Evolutionary conservation across 2,888 invertebrate genomes (phyloP).

Genomic region (Pseudanteris insignis): DNA sequence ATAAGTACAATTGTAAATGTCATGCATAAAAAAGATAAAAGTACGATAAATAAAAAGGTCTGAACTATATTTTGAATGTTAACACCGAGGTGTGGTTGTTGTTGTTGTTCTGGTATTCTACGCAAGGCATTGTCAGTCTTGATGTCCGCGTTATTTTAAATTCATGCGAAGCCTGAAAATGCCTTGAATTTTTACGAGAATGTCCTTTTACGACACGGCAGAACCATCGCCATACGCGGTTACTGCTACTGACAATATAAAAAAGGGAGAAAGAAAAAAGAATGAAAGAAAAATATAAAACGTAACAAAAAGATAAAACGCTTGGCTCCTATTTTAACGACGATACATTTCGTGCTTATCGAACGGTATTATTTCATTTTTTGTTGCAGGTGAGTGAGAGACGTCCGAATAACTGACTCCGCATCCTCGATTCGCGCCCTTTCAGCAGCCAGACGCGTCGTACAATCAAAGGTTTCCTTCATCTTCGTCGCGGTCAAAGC

Average conservation of each 20-base stretch:
- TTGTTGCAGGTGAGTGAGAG: conserved; percentile 50
- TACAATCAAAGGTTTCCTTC: conserved; percentile 30
- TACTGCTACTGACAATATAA: conserved; percentile 38
- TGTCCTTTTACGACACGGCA: conserved; percentile 46
- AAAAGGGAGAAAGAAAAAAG: no score
- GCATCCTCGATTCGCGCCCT: conserved; percentile 15
- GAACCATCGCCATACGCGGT: conserved; percentile 46
- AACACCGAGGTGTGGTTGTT: conserved; percentile 23
- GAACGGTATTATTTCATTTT: conserved; percentile 43
- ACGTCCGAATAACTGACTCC: conserved; percentile 32
- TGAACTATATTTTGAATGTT: no score
- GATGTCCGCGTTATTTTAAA: conserved; percentile 46
- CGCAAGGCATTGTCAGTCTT: conserved; percentile 40
- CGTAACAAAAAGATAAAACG: no score
- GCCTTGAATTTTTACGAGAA: conserved; percentile 50
- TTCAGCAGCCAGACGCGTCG: conserved; percentile 20
- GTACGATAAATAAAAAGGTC: no score
- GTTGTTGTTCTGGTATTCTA: conserved; percentile 29
- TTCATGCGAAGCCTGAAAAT: conserved; percentile 47
- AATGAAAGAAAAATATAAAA: conserved; percentile 31
- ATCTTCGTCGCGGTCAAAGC: conserved; percentile 24
- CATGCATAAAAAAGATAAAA: no score
- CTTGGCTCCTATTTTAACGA: no score
- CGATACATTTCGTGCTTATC: conserved; percentile 40
- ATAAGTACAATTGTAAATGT: no score